Evolutionary conservation across 2,888 invertebrate species (phyloP).

Genomic region (Mylabris sibirica): DNA sequence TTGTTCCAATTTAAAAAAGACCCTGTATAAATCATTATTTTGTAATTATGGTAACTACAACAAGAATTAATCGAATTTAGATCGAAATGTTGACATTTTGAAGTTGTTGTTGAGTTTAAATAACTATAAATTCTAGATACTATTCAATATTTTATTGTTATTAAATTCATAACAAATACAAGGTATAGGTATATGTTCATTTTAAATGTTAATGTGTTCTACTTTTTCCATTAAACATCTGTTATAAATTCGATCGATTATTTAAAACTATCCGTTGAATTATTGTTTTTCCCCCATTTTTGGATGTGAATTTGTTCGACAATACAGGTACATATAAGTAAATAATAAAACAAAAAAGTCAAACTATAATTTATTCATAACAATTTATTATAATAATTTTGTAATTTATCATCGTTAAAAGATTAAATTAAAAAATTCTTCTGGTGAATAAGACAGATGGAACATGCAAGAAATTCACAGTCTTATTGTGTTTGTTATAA

Average conservation of each 20-base stretch:
- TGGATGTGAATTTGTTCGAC: neutral
- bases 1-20: too few species aligned
- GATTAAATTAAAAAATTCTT: neutral
- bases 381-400: neutral
- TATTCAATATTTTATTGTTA: neutral
- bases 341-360: too few species aligned
- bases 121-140: neutral
- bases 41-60: too few species aligned
- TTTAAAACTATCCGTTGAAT: neutral
- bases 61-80: too few species aligned
- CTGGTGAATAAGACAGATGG: neutral
- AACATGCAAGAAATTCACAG: neutral
- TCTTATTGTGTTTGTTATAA: neutral
- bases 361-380: too few species aligned
- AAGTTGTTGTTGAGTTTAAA: too few species aligned
- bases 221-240: slow-evolving; percentile 6
- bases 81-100: too few species aligned
- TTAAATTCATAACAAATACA: neutral
- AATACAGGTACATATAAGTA: neutral
- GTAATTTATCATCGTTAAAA: neutral
- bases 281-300: neutral
- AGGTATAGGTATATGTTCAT: neutral
- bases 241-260: neutral
- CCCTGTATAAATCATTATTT: too few species aligned
- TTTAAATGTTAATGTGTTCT: slow-evolving; percentile 10